These are phyloP conservation scores for Cephus runcator DNA, from an alignment of 2,888 invertebrate genomes.

Conservation along the genomic window DNA sequence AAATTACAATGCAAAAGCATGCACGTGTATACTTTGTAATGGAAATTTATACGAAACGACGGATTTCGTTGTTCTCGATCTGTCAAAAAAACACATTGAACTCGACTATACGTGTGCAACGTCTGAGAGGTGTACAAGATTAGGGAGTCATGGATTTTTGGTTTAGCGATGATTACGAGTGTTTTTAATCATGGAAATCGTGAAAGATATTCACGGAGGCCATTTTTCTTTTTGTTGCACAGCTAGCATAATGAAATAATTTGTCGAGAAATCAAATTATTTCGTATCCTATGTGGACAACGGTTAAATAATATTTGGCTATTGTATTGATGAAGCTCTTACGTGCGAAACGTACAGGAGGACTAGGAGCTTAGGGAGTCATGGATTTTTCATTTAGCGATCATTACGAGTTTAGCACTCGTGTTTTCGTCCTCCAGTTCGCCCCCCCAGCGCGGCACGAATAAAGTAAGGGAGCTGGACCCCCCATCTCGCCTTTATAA, in stretches of 20 bases:
- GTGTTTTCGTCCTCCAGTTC: slow-evolving; percentile 53
- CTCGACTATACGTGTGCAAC: not conserved
- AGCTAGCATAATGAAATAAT: not conserved
- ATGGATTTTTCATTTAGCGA: slow-evolving; percentile 44
- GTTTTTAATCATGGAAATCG: slow-evolving; percentile 35
- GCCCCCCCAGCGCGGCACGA: slow-evolving; percentile 46
- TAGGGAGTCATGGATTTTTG: slow-evolving; percentile 15
- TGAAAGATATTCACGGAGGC: not conserved
- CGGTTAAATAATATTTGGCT: not conserved
- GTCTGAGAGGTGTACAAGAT: not conserved
- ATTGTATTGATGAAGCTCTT: not conserved
- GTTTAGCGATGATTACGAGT: slow-evolving; percentile 59
- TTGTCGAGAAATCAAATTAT: not conserved
- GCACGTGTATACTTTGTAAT: too few relatives aligned
- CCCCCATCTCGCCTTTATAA: slow-evolving; percentile 64
- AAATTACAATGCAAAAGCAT: too few relatives aligned
- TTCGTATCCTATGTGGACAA: not conserved
- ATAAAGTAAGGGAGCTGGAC: slow-evolving; percentile 51
- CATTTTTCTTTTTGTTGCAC: not conserved
- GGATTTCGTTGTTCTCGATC: too few relatives aligned
- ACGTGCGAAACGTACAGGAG: not conserved
- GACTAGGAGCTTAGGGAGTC: not conserved
- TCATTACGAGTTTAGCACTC: slow-evolving; percentile 60
- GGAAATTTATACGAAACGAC: too few relatives aligned
- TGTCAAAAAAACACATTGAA: too few relatives aligned